Percentiles rank a stretch among this genome's conserved stretches.
Evolutionary conservation across 1,140 invertebrate species (phyloP).

Genomic region (Diorhabda sublineata): DNA sequence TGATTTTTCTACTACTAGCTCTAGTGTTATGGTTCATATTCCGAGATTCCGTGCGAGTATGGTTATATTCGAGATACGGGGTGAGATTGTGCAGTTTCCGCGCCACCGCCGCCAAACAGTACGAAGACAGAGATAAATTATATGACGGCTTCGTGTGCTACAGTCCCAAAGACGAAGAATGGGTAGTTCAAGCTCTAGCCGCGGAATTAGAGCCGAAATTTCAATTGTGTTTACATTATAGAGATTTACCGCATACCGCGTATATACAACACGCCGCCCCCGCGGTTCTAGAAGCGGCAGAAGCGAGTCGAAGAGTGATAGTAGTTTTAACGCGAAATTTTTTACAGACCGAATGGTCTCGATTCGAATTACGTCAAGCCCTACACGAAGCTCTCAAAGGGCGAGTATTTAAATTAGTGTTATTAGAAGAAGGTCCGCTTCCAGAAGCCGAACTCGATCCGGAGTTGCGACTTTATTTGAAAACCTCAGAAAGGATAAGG

Average conservation of each 20-base stretch:
- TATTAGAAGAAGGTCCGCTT: constrained; percentile 77
- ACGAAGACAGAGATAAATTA: constrained; percentile 76
- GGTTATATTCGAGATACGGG: constrained; percentile 84
- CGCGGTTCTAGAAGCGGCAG: constrained; percentile 79
- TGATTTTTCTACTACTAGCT: constrained; percentile 67
- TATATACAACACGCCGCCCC: constrained; percentile 71
- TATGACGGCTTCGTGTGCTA: constrained; percentile 93
- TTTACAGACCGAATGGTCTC: constrained; percentile 80
- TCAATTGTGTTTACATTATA: constrained; percentile 81
- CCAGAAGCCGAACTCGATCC: constrained; percentile 79
- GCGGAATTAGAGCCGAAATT: constrained; percentile 81
- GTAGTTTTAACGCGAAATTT: constrained; percentile 79
- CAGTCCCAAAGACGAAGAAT: constrained; percentile 87
- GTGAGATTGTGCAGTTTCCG: constrained; percentile 67
- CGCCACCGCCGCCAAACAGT: constrained; percentile 50
- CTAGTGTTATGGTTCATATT: constrained; percentile 78
- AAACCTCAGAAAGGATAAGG: constrained; percentile 74
- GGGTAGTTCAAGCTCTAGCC: constrained; percentile 77
- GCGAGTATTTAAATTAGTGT: constrained; percentile 76
- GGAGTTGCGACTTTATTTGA: constrained; percentile 82
- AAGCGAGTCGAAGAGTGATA: constrained; percentile 76
- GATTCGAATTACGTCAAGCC: constrained; percentile 77
- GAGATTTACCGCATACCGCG: constrained; percentile 68
- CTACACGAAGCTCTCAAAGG: constrained; percentile 82
- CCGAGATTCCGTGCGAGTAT: constrained; percentile 76